phyloP scores from a whole-genome alignment of 2,797 vertebrate genomes.

The Sphaeramia orbicularis region DNA sequence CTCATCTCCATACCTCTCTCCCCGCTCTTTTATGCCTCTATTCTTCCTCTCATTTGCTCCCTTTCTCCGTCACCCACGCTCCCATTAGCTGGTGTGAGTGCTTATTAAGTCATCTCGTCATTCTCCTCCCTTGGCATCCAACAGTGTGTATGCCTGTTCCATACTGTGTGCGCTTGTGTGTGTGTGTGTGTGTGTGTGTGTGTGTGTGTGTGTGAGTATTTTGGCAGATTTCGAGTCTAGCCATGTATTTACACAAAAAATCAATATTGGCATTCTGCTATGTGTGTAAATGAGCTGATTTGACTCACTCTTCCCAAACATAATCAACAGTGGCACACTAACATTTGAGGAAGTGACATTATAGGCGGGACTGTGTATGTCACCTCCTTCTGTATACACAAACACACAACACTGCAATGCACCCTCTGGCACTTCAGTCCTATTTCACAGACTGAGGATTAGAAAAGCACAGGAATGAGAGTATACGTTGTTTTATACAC shows the following conservation, averaged over 20 bases:
- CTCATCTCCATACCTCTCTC: constrained; percentile 40
- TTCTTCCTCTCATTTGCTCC: constrained; percentile 62
- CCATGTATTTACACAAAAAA: constrained; percentile 61
- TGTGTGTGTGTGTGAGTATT: constrained; percentile 33
- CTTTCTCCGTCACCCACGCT: constrained; percentile 67
- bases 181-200: constrained; percentile 18
- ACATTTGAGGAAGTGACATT: constrained; percentile 38
- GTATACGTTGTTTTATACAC: constrained; percentile 29
- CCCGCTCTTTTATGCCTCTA: constrained; percentile 35
- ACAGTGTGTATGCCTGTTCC: constrained; percentile 27
- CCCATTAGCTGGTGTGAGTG: constrained; percentile 74
- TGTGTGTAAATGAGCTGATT: constrained; percentile 49
- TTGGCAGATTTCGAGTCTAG: constrained; percentile 55
- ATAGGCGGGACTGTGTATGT: constrained; percentile 17
- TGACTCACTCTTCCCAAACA: constrained; percentile 39
- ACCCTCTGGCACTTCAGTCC: constrained; percentile 32
- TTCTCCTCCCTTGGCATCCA: constrained; percentile 58
- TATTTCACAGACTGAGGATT: constrained; percentile 32
- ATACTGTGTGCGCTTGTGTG: constrained; percentile 22
- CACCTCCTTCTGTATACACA: neutral
- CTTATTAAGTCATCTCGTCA: constrained; percentile 80
- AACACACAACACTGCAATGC: constrained; percentile 16
- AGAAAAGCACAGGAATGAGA: constrained; percentile 24
- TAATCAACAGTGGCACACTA: constrained; percentile 28
- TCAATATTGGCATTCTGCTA: constrained; percentile 58